A percentile compares a stretch with the other conserved stretches of the same genome.
Evolutionary conservation across 1,140 invertebrate genomes (phyloP).

Genomic region (Sycobia sp.): DNA sequence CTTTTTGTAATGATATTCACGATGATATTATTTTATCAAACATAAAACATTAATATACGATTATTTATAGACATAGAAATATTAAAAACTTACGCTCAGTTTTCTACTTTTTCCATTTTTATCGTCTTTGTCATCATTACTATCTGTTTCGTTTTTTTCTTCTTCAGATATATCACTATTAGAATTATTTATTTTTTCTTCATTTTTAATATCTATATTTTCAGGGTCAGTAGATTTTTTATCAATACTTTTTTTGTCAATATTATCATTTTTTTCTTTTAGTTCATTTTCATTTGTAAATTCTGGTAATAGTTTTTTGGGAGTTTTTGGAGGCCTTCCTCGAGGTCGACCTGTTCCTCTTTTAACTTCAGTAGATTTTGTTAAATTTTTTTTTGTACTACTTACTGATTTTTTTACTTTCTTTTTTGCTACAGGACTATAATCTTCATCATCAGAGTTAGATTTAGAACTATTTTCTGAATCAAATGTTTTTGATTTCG

Average conservation of each 20-base stretch:
- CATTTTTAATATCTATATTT: conserved; percentile 32
- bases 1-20: no score
- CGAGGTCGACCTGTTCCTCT: conserved; percentile 37
- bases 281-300: conserved; percentile 14
- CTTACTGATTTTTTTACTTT: conserved; percentile 42
- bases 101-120: conserved; percentile 35
- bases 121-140: conserved; percentile 32
- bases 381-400: conserved; percentile 38
- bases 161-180: conserved; percentile 28
- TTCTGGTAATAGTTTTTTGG: conserved; percentile 27
- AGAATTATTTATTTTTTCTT: conserved; percentile 20
- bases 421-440: conserved; percentile 47
- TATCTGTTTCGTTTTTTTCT: conserved; percentile 25
- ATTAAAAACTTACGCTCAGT: conserved; percentile 24
- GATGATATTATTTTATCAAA: no score
- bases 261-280: conserved; percentile 4
- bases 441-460: conserved; percentile 51
- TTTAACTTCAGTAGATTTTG: conserved; percentile 34
- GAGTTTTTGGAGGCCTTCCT: conserved; percentile 33
- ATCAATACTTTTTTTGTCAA: conserved; percentile 18
- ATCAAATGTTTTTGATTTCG: conserved; percentile 39
- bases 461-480: conserved; percentile 48
- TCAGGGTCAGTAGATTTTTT: conserved; percentile 23
- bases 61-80: not conserved
- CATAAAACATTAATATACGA: no score